Evolutionary conservation across 2,797 vertebrate species (phyloP), one percentile per base, ranked within the genome.

Genomic region (Acropternis orthonyx): DNA sequence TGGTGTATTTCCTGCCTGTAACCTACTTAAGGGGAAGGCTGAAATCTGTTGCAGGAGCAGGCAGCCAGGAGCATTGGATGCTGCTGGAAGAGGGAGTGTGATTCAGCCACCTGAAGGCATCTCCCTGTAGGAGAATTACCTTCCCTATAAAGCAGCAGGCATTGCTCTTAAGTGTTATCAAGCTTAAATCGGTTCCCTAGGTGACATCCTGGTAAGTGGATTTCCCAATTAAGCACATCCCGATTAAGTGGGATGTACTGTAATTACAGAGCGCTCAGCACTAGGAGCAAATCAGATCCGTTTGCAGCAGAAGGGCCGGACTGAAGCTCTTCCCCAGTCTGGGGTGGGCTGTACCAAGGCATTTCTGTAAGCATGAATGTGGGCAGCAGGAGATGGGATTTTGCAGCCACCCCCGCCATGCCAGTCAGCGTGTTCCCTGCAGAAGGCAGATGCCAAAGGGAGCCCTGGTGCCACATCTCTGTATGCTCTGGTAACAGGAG

Each of bases 201-300:
- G 92, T 96, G 96, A 97, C 95, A 95, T 90, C 94, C 92, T 17
- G 66, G 87, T 92, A 95, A 97, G 95, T 96, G 95, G 95, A 95
- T 97, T 97, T 97, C 96, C 94, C 94, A 96, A 95, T 96, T 97
- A 96, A 96, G 95, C 91, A 93, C 89, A 88, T 88, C 92, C 83
- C 88, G 48, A 96, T 96, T 96, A 93, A 94, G 95, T 92, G 76
- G 96, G 91, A 93, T 90, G 94, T 95, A 34, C 92, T 94, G 94
- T 95, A 96, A 96, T 96, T 96, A 96, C 92, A 92, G 92, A 89
- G 91, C 6, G 36, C 89, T 96, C 82, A 43, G 89, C 7, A 1
- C 76, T 23, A 28, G 92, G 82, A 95, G 85, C 83, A 88, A 62
- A 93, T 78, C 88, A 88, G 92, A 76, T 88, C 93, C 6, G 1